Percentiles rank a stretch among this genome's conserved stretches.
Evolutionary conservation across 2,113 vertebrate species (phyloP).

Genomic region (Anser brachyrhynchus): DNA sequence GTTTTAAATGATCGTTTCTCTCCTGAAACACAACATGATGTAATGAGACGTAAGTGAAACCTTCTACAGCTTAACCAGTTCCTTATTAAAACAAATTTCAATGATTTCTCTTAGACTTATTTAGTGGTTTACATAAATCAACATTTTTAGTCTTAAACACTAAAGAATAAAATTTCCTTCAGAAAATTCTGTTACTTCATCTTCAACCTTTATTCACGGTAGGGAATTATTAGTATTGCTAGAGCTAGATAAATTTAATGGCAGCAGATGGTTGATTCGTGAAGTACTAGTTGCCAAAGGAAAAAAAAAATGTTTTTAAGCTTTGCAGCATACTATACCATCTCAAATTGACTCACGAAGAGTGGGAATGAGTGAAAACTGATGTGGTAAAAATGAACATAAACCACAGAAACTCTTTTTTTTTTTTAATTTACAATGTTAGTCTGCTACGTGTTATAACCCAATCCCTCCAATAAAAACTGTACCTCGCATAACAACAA

Average conservation of each 20-base stretch:
- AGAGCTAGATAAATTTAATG: conserved; percentile 55
- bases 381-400: conserved; percentile 47
- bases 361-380: conserved; percentile 61
- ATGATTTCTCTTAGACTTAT: neutral
- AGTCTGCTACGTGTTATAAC: neutral
- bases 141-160: conserved; percentile 1
- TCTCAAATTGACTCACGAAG: conserved; percentile 62
- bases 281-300: conserved; percentile 59
- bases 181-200: conserved; percentile 50
- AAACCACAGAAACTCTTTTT: conserved; percentile 17
- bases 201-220: conserved; percentile 50
- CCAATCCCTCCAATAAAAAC: neutral
- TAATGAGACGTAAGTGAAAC: neutral
- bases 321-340: conserved; percentile 50
- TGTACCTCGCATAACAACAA: neutral
- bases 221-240: conserved; percentile 56
- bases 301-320: conserved; percentile 60
- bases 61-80: conserved; percentile 12
- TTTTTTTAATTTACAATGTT: neutral
- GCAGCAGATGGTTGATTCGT: conserved; percentile 65
- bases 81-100: conserved; percentile 28
- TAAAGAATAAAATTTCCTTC: conserved; percentile 29
- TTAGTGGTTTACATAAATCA: conserved; percentile 18
- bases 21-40: conserved; percentile 19
- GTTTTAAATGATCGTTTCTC: conserved; percentile 19